Conservation (phyloP, 2,113 vertebrate genomes). For the Picathartes gymnocephalus region DNA sequence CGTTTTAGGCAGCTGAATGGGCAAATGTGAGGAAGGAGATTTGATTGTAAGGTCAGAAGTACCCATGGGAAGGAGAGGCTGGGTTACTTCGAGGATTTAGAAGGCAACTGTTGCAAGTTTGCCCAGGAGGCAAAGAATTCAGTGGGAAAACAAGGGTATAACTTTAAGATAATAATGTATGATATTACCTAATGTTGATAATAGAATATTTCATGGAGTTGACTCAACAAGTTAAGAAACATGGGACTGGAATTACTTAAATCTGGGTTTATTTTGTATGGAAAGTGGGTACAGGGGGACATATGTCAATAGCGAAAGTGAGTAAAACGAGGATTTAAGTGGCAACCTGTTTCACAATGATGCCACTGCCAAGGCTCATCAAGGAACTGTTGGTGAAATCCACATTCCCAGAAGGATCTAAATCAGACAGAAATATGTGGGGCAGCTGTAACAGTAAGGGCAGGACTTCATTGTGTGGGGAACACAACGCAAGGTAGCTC, state of each 20-base stretch:
- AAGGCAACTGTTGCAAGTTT: not conserved
- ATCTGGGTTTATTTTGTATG: not conserved
- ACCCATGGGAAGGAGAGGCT: not conserved
- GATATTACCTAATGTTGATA: not conserved
- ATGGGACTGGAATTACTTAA: not conserved
- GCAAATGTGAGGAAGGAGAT: not conserved
- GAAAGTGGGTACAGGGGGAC: not conserved
- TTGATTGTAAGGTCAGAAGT: not conserved
- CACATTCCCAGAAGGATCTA: not conserved
- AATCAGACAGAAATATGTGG: not conserved
- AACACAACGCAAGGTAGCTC: accelerated
- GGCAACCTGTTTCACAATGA: not conserved
- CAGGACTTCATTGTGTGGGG: not conserved
- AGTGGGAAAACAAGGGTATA: not conserved
- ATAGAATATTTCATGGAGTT: not conserved
- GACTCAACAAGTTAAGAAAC: not conserved
- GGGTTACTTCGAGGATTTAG: not conserved
- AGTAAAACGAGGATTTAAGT: not conserved
- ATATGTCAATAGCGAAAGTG: not conserved
- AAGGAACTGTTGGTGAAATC: not conserved
- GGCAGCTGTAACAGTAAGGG: not conserved
- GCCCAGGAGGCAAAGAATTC: not conserved
- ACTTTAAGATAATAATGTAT: not conserved
- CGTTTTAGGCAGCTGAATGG: not conserved
- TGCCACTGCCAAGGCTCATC: constrained; percentile 19